Conservation (phyloP, 92 coral and sea anemone species). For the Epizoanthus fatuus region DNA sequence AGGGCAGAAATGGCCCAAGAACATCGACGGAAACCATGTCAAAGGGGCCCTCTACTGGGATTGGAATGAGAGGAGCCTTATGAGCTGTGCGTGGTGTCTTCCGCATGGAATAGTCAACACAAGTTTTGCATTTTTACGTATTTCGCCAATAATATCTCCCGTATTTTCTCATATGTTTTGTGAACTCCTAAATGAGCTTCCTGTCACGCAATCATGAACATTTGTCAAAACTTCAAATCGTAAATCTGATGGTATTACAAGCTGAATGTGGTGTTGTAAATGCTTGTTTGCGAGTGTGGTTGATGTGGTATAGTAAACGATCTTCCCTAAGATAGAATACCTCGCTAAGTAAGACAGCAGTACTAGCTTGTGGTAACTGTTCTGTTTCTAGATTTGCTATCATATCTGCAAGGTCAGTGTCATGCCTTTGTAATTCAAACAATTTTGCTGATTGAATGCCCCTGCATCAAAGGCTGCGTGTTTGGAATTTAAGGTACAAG, state of each 20-base stretch:
- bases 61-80: conserved; percentile 26
- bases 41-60: conserved; percentile 27
- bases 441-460: too few species aligned
- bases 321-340: conserved; percentile 33
- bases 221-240: conserved; percentile 37
- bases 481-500: too few species aligned
- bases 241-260: conserved; percentile 39
- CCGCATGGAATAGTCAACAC: conserved; percentile 51
- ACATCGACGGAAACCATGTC: conserved; percentile 35
- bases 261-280: conserved; percentile 29
- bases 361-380: conserved; percentile 3
- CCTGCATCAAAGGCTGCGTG: too few species aligned
- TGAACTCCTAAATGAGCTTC: conserved; percentile 61
- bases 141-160: conserved; percentile 52
- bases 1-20: conserved; percentile 68
- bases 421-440: not conserved
- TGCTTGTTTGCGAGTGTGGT: conserved; percentile 1
- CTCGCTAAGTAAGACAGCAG: conserved; percentile 24
- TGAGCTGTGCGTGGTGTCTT: conserved; percentile 51
- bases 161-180: conserved; percentile 60
- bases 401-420: not conserved
- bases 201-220: conserved; percentile 53
- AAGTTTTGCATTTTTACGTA: conserved; percentile 27
- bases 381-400: conserved; percentile 21
- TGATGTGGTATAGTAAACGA: conserved; percentile 42